These are phyloP conservation scores for Ericerus pela DNA, from an alignment of 1,140 invertebrate genomes.

Conservation along the genomic window DNA sequence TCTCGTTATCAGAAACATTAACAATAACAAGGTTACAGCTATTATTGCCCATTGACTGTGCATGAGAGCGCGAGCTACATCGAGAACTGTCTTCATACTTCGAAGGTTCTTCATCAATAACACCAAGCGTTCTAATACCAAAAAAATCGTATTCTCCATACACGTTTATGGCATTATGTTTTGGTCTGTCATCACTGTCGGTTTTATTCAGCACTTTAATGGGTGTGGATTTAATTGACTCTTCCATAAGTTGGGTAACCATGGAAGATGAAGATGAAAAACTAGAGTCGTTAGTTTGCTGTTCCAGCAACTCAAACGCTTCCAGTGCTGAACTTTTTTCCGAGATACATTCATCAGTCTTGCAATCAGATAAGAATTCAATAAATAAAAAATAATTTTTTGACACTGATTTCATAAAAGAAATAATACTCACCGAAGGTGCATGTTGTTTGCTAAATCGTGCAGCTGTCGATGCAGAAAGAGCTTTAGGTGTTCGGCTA, in stretches of 20 bases:
- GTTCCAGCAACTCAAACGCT: slow-evolving; percentile 55
- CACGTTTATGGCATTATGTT: neutral
- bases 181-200: neutral
- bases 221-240: slow-evolving; percentile 33
- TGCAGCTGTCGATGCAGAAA: neutral
- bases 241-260: slow-evolving; percentile 38
- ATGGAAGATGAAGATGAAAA: slow-evolving; percentile 53
- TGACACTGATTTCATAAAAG: too few relatives aligned
- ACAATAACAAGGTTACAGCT: too few relatives aligned
- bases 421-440: neutral
- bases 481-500: neutral
- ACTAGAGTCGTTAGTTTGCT: slow-evolving; percentile 48
- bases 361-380: neutral
- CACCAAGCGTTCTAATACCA: neutral
- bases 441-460: neutral
- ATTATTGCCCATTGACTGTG: too few relatives aligned
- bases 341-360: neutral
- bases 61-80: too few relatives aligned
- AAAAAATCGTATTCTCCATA: neutral
- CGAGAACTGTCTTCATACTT: neutral
- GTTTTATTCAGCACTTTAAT: slow-evolving; percentile 30
- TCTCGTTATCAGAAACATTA: too few relatives aligned
- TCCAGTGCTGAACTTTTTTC: slow-evolving; percentile 37
- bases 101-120: slow-evolving; percentile 1
- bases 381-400: too few relatives aligned